Evolutionary conservation across 1,140 invertebrate genomes (phyloP).

Genomic region (Camponotus floridanus): DNA sequence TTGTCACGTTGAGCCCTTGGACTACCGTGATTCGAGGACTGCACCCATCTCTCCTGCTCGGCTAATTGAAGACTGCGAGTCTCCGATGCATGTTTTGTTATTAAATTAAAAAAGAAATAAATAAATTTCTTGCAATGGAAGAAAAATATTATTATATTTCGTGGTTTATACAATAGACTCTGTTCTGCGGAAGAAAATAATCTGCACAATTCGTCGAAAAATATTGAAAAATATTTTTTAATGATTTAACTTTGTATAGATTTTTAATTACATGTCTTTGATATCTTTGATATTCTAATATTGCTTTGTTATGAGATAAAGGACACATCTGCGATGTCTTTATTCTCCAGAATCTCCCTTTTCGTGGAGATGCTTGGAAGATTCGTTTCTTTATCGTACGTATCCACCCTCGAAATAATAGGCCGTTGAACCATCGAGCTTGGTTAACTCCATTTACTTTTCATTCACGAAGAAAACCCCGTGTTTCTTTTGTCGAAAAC

Average conservation of each 20-base stretch:
- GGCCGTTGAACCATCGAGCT: slow-evolving; percentile 62
- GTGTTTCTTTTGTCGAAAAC: slow-evolving; percentile 74
- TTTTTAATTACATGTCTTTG: neutral
- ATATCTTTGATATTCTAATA: slow-evolving; percentile 27
- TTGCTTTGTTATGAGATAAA: slow-evolving; percentile 8
- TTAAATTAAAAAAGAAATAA: slow-evolving; percentile 32
- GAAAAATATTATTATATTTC: neutral
- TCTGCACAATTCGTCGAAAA: slow-evolving; percentile 6
- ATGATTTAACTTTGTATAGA: no score
- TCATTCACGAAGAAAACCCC: slow-evolving; percentile 65
- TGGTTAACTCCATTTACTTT: slow-evolving; percentile 76
- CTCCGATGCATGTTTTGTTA: neutral
- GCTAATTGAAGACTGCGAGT: slow-evolving; percentile 64
- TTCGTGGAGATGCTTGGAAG: slow-evolving; percentile 58
- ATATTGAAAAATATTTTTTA: neutral
- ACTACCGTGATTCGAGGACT: slow-evolving; percentile 64
- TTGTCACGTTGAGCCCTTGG: slow-evolving; percentile 65
- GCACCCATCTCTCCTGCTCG: slow-evolving; percentile 40
- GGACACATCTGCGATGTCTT: neutral
- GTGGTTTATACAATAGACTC: neutral
- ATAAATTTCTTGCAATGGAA: neutral
- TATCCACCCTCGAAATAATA: slow-evolving; percentile 73
- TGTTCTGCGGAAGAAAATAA: neutral
- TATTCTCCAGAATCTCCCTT: slow-evolving; percentile 30
- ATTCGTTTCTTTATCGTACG: slow-evolving; percentile 66